These are phyloP conservation scores for Dysmachus trigonus DNA, from an alignment of 2,888 invertebrate species.

Conservation along the genomic window DNA sequence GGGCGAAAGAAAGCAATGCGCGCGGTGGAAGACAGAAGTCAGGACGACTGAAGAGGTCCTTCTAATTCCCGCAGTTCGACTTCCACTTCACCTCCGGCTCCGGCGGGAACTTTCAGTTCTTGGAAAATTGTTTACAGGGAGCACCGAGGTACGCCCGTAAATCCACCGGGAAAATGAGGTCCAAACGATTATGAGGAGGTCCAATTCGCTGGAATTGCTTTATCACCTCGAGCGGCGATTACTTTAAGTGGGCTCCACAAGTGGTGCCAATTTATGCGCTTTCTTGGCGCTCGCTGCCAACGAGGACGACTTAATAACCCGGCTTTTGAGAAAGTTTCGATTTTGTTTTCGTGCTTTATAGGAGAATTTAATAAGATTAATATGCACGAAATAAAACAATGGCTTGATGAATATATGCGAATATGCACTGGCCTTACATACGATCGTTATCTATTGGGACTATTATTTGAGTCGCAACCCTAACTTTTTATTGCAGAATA, in stretches of 20 bases:
- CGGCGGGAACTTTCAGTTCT: not conserved
- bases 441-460: too few relatives aligned
- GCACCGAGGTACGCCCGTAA: not conserved
- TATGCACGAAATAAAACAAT: not conserved
- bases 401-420: too few relatives aligned
- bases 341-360: not conserved
- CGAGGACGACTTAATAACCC: not conserved
- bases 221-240: slow-evolving; percentile 17
- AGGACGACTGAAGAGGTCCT: not conserved
- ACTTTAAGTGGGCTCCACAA: slow-evolving; percentile 15
- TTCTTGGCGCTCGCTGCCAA: not conserved
- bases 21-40: not conserved
- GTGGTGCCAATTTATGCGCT: not conserved
- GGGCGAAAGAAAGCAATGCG: not conserved
- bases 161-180: slow-evolving; percentile 5
- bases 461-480: too few relatives aligned
- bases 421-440: too few relatives aligned
- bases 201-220: slow-evolving; percentile 3
- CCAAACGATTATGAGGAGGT: slow-evolving; percentile 23
- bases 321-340: not conserved
- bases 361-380: not conserved
- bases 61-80: not conserved
- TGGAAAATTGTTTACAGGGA: slow-evolving; percentile 9
- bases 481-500: too few relatives aligned
- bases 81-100: too few relatives aligned